Percentiles rank a stretch among this genome's conserved stretches.
Conservation (phyloP, 1,140 invertebrate species). For the Nebria ingens region DNA sequence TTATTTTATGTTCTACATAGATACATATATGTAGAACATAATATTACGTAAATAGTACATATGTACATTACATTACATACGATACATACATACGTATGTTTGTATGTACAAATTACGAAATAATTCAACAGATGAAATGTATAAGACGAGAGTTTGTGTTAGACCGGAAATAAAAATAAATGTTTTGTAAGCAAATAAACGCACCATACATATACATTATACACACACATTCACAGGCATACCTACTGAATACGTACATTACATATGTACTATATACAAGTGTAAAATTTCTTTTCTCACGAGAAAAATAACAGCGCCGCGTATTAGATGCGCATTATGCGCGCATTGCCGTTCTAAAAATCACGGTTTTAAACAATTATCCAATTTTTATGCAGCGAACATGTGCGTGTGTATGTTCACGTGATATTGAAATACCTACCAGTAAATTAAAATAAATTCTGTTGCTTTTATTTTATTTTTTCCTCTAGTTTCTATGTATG, state of each 20-base stretch:
- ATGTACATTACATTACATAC: too few species aligned
- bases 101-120: neutral
- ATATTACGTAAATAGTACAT: too few species aligned
- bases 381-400: too few species aligned
- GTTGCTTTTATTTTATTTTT: too few species aligned
- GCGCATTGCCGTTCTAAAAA: neutral
- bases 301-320: neutral
- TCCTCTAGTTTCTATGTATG: too few species aligned
- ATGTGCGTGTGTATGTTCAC: too few species aligned
- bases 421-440: too few species aligned
- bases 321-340: neutral
- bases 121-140: neutral
- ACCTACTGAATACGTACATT: too few species aligned
- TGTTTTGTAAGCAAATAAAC: neutral
- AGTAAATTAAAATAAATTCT: neutral
- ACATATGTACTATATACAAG: constrained; percentile 6
- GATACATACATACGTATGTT: neutral
- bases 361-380: neutral
- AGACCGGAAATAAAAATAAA: constrained; percentile 6
- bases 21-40: too few species aligned
- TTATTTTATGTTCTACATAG: too few species aligned
- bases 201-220: constrained; percentile 1
- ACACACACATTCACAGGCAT: neutral
- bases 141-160: neutral
- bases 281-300: constrained; percentile 9